Percentiles rank a stretch among this genome's conserved stretches.
These are phyloP conservation scores for Tryphoninae sp. DNA, from an alignment of 2,888 invertebrate genomes.

Conservation along the genomic window DNA sequence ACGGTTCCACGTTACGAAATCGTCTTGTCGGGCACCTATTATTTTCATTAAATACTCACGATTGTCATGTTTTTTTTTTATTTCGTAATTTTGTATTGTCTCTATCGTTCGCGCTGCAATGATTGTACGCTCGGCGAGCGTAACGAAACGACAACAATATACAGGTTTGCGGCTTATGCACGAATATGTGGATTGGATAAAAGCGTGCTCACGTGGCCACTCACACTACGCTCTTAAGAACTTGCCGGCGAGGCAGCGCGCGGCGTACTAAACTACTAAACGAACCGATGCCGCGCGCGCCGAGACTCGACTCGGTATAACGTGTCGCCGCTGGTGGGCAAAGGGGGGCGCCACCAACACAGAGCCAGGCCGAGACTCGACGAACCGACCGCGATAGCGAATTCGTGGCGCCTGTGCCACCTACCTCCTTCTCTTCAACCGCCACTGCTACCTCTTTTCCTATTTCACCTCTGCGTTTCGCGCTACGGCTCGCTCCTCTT, in stretches of 20 bases:
- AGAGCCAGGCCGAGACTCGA: slow-evolving; percentile 68
- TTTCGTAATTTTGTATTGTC: not conserved
- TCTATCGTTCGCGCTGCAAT: slow-evolving; percentile 23
- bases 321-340: slow-evolving; percentile 9
- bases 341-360: slow-evolving; percentile 37
- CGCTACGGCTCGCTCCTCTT: slow-evolving; percentile 13
- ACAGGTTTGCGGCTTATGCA: slow-evolving; percentile 40
- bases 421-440: slow-evolving; percentile 24
- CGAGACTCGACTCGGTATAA: slow-evolving; percentile 36
- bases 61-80: not conserved
- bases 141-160: slow-evolving; percentile 23
- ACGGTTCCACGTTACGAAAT: not conserved
- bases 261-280: slow-evolving; percentile 74
- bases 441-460: slow-evolving; percentile 10
- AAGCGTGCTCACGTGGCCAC: not conserved
- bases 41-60: not conserved
- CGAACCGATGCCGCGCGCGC: slow-evolving; percentile 45
- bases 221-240: slow-evolving; percentile 54
- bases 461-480: slow-evolving; percentile 10
- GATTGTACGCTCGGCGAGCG: slow-evolving; percentile 12
- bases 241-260: slow-evolving; percentile 78
- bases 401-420: slow-evolving; percentile 74
- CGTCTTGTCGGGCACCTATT: not conserved
- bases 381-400: slow-evolving; percentile 70
- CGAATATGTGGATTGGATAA: not conserved